Conservation (phyloP, 2,797 vertebrate genomes). For the Chloroceryle inda region DNA sequence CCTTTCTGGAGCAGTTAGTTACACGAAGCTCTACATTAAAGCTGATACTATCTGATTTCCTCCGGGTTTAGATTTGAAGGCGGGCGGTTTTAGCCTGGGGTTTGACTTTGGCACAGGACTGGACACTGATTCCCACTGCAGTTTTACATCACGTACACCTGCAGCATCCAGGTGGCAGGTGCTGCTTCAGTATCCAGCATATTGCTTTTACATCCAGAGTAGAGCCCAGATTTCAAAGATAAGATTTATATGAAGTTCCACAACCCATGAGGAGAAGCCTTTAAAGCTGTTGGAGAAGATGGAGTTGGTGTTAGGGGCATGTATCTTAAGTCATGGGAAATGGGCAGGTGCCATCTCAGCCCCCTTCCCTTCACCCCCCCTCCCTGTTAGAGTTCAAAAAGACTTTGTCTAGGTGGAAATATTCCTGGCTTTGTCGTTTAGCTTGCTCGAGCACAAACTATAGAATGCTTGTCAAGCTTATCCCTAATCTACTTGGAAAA, state of each 20-base stretch:
- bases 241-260: neutral
- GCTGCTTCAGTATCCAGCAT: neutral
- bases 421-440: neutral
- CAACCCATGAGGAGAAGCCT: neutral
- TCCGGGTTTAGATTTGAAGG: neutral
- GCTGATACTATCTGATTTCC: neutral
- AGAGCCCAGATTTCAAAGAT: neutral
- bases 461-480: neutral
- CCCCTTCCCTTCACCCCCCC: neutral
- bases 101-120: neutral
- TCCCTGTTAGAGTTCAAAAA: neutral
- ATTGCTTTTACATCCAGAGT: neutral
- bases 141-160: neutral
- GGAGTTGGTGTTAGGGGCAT: neutral
- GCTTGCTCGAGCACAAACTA: neutral
- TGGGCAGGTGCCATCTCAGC: neutral
- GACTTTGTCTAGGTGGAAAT: neutral
- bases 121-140: neutral
- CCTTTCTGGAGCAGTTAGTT: neutral
- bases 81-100: neutral
- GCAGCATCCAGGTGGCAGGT: neutral
- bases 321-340: neutral
- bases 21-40: neutral
- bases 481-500: neutral
- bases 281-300: neutral